These are phyloP conservation scores for Xenotilapia leptura DNA, from an alignment of 2,113 vertebrate genomes.

Conservation along the genomic window DNA sequence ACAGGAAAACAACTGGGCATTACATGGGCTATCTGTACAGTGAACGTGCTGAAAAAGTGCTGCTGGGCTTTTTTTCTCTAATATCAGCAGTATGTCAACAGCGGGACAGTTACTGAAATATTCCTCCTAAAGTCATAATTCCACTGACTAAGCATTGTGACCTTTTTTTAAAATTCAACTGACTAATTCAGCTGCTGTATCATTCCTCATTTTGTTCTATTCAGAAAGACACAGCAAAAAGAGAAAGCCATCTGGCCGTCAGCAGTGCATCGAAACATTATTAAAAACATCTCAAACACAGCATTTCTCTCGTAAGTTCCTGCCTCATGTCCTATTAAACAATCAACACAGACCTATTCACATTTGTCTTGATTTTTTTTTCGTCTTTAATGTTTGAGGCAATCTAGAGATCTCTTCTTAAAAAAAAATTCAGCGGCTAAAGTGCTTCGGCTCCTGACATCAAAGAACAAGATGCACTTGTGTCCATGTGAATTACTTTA, in stretches of 20 bases:
- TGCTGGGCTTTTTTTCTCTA: not conserved
- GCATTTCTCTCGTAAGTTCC: not conserved
- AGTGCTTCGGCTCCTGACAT: constrained; percentile 6
- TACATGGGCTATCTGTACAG: not conserved
- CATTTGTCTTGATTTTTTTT: constrained; percentile 3
- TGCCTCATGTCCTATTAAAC: constrained; percentile 7
- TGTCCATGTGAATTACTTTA: constrained; percentile 15
- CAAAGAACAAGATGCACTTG: constrained; percentile 2
- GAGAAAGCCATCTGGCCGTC: not conserved
- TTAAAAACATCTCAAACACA: constrained; percentile 10
- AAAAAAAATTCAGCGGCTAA: not conserved
- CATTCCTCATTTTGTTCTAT: constrained; percentile 21
- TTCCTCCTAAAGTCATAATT: constrained; percentile 47
- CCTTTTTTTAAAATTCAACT: constrained; percentile 26
- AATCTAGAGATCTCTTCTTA: not conserved
- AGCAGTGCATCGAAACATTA: constrained; percentile 9
- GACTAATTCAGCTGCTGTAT: constrained; percentile 29
- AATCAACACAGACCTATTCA: constrained; percentile 9
- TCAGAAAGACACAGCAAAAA: constrained; percentile 1
- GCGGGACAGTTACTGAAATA: constrained; percentile 25
- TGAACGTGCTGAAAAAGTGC: not conserved
- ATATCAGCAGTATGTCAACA: constrained; percentile 42
- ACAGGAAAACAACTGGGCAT: not conserved
- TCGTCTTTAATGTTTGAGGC: not conserved
- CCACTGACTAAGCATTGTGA: constrained; percentile 40